Evolutionary conservation across 2,797 vertebrate species (phyloP).

Genomic region (Syncerus caffer): DNA sequence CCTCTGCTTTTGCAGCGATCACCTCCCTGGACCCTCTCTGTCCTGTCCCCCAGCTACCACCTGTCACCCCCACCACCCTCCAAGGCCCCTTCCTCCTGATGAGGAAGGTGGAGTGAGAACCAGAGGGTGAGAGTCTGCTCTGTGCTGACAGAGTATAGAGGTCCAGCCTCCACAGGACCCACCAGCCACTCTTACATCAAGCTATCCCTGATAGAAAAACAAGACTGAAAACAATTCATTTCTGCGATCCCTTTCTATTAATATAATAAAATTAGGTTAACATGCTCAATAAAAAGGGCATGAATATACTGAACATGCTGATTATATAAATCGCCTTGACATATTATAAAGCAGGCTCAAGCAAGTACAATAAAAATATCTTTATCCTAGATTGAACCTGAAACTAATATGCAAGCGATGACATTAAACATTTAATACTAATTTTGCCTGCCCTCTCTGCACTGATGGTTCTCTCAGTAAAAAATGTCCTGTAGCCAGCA

Average conservation of each 20-base stretch:
- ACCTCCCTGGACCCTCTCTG: not conserved
- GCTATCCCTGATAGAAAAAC: not conserved
- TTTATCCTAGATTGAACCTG: slow-evolving; percentile 42
- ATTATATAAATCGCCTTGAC: slow-evolving; percentile 38
- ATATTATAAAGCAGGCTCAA: not conserved
- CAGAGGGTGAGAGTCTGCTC: not conserved
- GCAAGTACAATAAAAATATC: not conserved
- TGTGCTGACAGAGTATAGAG: accelerated
- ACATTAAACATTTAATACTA: slow-evolving; percentile 53
- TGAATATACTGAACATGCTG: not conserved
- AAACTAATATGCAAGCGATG: not conserved
- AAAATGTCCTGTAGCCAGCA: not conserved
- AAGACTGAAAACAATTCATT: not conserved
- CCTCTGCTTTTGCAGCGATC: not conserved
- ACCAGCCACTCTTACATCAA: not conserved
- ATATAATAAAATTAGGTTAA: slow-evolving; percentile 19
- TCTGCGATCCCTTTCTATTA: not conserved
- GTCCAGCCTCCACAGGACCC: not conserved
- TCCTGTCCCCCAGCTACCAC: no score
- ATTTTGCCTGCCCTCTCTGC: not conserved
- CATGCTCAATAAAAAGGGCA: not conserved
- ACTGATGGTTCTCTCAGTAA: not conserved
- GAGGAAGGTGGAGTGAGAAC: not conserved
- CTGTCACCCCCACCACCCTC: not conserved
- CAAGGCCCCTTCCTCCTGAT: not conserved